Base-by-base conservation (phyloP, 2,797 vertebrate species). In the Cuculus canorus region DNA sequence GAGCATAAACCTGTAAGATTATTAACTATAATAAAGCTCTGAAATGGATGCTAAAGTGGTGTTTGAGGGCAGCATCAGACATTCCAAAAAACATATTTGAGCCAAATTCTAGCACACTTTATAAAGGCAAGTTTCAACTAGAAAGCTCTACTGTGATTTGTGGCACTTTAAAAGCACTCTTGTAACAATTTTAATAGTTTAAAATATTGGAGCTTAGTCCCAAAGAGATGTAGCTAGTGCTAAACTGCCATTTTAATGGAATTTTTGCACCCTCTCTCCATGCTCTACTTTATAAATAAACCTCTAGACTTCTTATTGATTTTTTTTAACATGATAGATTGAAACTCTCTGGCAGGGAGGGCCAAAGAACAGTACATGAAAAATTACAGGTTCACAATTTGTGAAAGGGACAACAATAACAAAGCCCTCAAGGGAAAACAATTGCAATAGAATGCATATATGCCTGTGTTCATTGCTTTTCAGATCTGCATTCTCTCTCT, bases 251-350 rank as follows among this genome's bases (percentile, higher is more conserved):
- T 82, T 96, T 95, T 96, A 96, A 96, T 94, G 92, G 88, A 77
- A 92, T 95, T 96, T 95, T 83, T 95, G 90, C 43, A 94, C 92
- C 45, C 15, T 78, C 83, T 90, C 81, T 93, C 90, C 60, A 71
- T 60, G 61, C 23, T 94, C 64, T 65, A 94, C 93, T 97, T 97
- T 96, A 96, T 96, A 95, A 95, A 96, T 96, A 95, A 96, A 93
- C 81, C 92, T 87, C 93, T 86, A 95, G 81, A 92, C 56, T 95
- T 92, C 72, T 70, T 91, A 96, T 96, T 95, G 95, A 96, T 95
- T 94, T 96, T 90, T 94, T 93, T 94, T 93, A 94, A 82, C 91
- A 70, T 91, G 95, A 95, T 92, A 94, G 86, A 97, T 97, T 76
- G 95, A 96, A 69, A 50, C 75, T 95, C 93, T 82, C 81, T 89